Conservation (phyloP, 2,113 vertebrate species). For the Chiloscyllium plagiosum region DNA sequence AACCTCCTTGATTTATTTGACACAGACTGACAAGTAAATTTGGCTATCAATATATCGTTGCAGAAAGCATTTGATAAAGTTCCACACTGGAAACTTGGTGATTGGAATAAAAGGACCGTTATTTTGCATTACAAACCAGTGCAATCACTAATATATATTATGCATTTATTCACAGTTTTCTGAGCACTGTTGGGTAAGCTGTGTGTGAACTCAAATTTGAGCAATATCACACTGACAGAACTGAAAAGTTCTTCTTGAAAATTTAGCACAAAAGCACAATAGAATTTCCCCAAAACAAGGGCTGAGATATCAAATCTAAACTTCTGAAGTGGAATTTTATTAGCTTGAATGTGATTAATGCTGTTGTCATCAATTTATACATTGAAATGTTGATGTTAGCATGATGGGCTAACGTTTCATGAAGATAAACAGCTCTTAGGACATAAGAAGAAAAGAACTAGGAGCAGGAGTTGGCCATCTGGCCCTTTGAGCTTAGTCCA, state of each 20-base stretch:
- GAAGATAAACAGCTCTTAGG: neutral
- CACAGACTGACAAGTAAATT: neutral
- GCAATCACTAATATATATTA: neutral
- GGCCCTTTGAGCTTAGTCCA: no score
- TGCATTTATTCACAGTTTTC: neutral
- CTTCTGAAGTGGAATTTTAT: neutral
- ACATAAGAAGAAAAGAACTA: no score
- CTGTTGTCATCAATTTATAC: neutral
- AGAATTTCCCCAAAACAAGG: neutral
- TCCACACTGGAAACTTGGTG: neutral
- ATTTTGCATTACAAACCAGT: neutral
- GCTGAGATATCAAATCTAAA: neutral
- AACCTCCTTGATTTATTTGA: neutral
- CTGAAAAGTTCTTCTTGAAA: neutral
- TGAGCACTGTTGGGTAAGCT: neutral
- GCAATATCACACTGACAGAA: neutral
- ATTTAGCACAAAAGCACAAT: neutral
- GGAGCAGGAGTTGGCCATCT: no score
- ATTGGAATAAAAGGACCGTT: neutral
- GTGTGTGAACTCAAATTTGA: neutral
- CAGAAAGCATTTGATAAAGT: neutral
- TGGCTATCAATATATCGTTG: neutral
- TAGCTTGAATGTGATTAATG: neutral
- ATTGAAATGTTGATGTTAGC: neutral
- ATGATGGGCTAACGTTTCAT: neutral